These are phyloP conservation scores for Leucophora obtusa DNA, from an alignment of 2,888 invertebrate genomes.

Conservation along the genomic window DNA sequence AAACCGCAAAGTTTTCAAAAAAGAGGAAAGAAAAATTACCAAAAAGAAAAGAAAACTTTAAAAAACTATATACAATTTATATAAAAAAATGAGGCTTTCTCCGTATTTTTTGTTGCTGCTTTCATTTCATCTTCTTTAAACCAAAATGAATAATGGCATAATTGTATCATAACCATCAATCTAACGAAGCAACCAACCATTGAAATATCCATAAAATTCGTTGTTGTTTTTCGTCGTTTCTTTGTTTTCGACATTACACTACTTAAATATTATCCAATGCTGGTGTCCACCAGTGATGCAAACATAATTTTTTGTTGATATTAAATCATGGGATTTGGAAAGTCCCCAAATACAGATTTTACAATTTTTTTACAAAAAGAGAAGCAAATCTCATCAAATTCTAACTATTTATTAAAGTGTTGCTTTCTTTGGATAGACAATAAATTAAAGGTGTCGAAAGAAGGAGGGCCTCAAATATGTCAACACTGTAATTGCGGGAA, in stretches of 20 bases:
- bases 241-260: not conserved
- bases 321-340: no score
- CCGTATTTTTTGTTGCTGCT: conserved; percentile 14
- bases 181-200: conserved; percentile 40
- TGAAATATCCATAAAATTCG: conserved; percentile 54
- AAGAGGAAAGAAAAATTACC: conserved; percentile 38
- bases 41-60: conserved; percentile 1
- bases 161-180: conserved; percentile 62
- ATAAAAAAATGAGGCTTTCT: conserved; percentile 46
- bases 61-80: conserved; percentile 27
- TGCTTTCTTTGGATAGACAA: no score
- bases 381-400: no score
- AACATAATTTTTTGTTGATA: not conserved
- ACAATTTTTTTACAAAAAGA: not conserved
- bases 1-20: conserved; percentile 24
- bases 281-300: conserved; percentile 7
- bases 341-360: no score
- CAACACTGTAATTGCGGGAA: no score
- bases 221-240: conserved; percentile 24
- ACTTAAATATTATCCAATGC: not conserved
- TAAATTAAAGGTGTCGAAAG: no score
- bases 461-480: no score
- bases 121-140: conserved; percentile 43
- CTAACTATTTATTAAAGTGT: no score
- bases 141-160: conserved; percentile 61